Evolutionary conservation across 2,113 vertebrate species (phyloP).

Genomic region (Ciconia stormi): DNA sequence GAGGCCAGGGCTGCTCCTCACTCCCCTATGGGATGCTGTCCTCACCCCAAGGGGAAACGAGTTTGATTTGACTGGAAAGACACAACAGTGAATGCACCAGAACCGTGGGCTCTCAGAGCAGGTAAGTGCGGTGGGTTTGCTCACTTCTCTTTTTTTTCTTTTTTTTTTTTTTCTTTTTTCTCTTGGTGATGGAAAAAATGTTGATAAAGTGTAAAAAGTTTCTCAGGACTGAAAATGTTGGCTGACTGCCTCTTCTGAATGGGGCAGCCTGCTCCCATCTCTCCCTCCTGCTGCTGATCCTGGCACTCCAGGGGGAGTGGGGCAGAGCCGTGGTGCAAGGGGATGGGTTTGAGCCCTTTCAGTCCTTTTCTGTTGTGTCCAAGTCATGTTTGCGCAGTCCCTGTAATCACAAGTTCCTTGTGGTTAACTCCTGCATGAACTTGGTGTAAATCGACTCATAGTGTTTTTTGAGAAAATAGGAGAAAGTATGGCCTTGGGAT

Average conservation of each 20-base stretch:
- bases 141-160: background rate
- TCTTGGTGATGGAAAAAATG: background rate
- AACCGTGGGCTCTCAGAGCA: background rate
- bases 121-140: background rate
- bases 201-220: background rate
- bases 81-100: fast-evolving
- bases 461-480: background rate
- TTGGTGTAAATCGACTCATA: background rate
- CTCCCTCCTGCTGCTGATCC: background rate
- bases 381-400: fast-evolving
- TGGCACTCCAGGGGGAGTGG: fast-evolving
- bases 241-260: background rate
- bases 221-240: background rate
- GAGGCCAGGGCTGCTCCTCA: fast-evolving
- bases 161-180: background rate
- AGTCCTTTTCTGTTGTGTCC: background rate
- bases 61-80: background rate
- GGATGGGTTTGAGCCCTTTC: background rate
- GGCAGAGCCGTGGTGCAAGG: background rate
- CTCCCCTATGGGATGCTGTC: background rate
- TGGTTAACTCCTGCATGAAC: background rate
- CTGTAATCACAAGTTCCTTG: background rate
- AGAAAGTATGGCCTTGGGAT: background rate
- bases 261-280: background rate
- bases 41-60: fast-evolving